Evolutionary conservation across 92 coral and sea anemone genomes (phyloP).

Genomic region (Porites rus): DNA sequence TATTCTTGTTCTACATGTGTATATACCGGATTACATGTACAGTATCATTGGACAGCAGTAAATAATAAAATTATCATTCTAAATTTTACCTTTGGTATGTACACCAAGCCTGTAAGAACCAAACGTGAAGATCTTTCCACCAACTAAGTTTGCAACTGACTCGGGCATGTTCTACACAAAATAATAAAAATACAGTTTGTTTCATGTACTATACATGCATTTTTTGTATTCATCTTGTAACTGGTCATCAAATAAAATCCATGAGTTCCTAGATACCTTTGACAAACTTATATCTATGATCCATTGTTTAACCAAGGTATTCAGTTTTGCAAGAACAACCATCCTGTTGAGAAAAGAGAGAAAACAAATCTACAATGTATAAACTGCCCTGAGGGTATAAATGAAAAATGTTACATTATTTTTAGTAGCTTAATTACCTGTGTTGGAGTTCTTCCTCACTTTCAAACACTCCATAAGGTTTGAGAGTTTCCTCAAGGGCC

Average conservation of each 20-base stretch:
- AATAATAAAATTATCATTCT: too few species aligned
- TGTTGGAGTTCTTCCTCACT: constrained; percentile 96
- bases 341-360: constrained; percentile 59
- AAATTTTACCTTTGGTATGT: constrained; percentile 87
- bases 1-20: too few species aligned
- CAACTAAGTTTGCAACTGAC: constrained; percentile 85
- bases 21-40: too few species aligned
- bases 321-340: constrained; percentile 95
- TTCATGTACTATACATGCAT: too few species aligned
- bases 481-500: constrained; percentile 82
- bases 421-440: constrained; percentile 55
- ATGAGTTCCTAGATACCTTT: constrained; percentile 60
- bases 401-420: not conserved
- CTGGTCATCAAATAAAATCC: too few species aligned
- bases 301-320: constrained; percentile 94
- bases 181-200: too few species aligned
- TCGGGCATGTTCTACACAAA: constrained; percentile 89
- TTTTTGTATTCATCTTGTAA: too few species aligned
- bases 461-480: constrained; percentile 94
- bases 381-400: not conserved
- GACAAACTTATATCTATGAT: constrained; percentile 82
- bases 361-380: not conserved
- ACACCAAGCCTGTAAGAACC: constrained; percentile 99
- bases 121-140: constrained; percentile 98
- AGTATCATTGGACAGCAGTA: not conserved